phyloP scores from a whole-genome alignment of 2,888 invertebrate genomes.

The Cantharis rufa region DNA sequence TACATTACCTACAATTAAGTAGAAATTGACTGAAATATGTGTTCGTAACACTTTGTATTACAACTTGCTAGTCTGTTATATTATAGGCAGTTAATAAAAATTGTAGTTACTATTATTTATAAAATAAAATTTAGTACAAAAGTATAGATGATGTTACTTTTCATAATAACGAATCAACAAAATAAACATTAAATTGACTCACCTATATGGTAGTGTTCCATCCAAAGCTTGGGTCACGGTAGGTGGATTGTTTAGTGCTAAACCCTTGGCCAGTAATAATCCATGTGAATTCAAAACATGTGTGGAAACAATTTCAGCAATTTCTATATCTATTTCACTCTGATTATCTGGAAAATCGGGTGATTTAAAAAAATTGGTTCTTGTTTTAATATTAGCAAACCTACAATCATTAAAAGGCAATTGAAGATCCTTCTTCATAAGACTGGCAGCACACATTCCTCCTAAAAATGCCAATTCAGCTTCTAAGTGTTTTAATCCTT shows the following conservation, averaged over 20 bases:
- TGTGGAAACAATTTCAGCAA: slow-evolving; percentile 71
- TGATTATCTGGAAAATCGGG: slow-evolving; percentile 61
- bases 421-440: slow-evolving; percentile 81
- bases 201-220: slow-evolving; percentile 83
- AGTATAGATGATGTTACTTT: neutral
- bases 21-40: neutral
- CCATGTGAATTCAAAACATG: slow-evolving; percentile 66
- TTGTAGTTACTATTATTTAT: neutral
- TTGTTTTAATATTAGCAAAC: neutral
- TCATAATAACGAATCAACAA: neutral
- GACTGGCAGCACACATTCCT: slow-evolving; percentile 87
- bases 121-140: neutral
- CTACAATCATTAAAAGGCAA: slow-evolving; percentile 61
- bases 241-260: slow-evolving; percentile 85
- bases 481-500: slow-evolving; percentile 75
- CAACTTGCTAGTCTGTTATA: neutral
- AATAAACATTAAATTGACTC: slow-evolving; percentile 50
- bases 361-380: neutral
- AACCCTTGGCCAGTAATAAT: slow-evolving; percentile 81
- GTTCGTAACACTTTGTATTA: neutral
- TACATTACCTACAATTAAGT: neutral
- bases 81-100: neutral
- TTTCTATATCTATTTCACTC: slow-evolving; percentile 71
- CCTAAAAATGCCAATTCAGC: slow-evolving; percentile 89
- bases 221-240: slow-evolving; percentile 89